Evolutionary conservation across 1,140 invertebrate species (phyloP), one percentile per base, ranked within the genome.

Genomic region (Drosophila arawakana): DNA sequence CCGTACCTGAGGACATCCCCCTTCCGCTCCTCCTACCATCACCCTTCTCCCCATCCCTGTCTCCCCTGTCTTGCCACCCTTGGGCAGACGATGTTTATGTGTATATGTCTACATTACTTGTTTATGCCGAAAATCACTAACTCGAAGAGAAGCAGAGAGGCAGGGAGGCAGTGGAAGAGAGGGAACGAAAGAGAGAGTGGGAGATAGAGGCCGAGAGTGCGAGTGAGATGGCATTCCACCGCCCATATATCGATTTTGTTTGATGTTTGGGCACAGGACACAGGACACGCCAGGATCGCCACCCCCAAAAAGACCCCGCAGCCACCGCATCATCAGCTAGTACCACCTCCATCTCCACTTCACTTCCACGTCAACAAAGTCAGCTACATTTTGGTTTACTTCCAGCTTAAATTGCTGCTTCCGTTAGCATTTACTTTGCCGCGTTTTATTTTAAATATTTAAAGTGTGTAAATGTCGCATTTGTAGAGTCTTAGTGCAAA

Each of bases 221-320:
- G 43, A 47, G 44, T 18, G 13, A 18, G 18, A 18, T 47, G 47
- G 30, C 41, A 49, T 30, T 47, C 30, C 75, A 78, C 70, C 80
- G 67, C 80, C 83, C 84, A 74, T 60, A 83, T 86, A 86, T 86
- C 83, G 83, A 86, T 86, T 86, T 86, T 86, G 83, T 86, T 86
- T 86, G 83, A 86, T 86, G 83, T 88, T 86, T 88, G 77, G 80
- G 63, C 68, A 30, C 75, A 63, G 58, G 63, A 46, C 35, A 69
- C 68, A 68, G 39, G 74, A 73, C 68, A 71, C 47, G 54, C 66
- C 69, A 50, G 21, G 34, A 35, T 39, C 54, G 21, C 50, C 81
- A 72, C 62, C 80, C 61, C 68, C 63, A 39, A 39, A 39, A 57
- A 57, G 74, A 57, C 58, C 34, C 79, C 66, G 70, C 70, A 81